Base-by-base conservation (phyloP, 2,888 invertebrate species). In the Mechanitis mazaeus region DNA sequence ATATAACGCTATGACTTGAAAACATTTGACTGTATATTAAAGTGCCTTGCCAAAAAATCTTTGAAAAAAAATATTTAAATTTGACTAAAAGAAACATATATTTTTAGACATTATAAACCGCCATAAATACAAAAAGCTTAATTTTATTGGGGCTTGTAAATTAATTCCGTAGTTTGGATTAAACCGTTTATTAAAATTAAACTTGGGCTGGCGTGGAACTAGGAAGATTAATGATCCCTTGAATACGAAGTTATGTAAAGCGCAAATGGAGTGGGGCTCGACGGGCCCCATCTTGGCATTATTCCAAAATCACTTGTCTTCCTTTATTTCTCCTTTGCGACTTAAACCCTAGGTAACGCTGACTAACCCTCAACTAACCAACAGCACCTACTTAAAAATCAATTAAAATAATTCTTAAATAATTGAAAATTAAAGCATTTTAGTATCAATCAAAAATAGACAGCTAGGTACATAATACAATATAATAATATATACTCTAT, bases 181-280 rank as follows among this genome's bases (percentile, higher is more conserved):
- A 81, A 84, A 80, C 83, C 85, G 87, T 88, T 88, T 87, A 89
- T 89, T 89, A 87, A 89, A 87, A 89, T 88, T 86, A 86, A 88
- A 87, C 80, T 84, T 83, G 80, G 81, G 78, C 81, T 87, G 84
- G 86, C 81, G 20, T 84, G 82, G 83, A 84, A 86, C 87, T 87
- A 87, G 85, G 83, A 85, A 90, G 89, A 90, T 89, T 88, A 88
- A 90, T 86, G 87, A 85, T 85, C 85, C 82, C 83, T 83, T 85
- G 87, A 86, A 89, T 83, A 85, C 87, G 80, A 81, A 89, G 87
- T 87, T 88, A 88, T 87, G 89, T 87, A 87, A 87, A 87, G 87
- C 85, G 84, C 84, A 84, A 86, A 85, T 83, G 84, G 85, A 84
- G 86, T 84, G 81, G 80, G 84, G 81, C 79, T 79, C 81, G 79